Conservation (phyloP, 2,888 invertebrate genomes). For the Cataglyphis livida region DNA sequence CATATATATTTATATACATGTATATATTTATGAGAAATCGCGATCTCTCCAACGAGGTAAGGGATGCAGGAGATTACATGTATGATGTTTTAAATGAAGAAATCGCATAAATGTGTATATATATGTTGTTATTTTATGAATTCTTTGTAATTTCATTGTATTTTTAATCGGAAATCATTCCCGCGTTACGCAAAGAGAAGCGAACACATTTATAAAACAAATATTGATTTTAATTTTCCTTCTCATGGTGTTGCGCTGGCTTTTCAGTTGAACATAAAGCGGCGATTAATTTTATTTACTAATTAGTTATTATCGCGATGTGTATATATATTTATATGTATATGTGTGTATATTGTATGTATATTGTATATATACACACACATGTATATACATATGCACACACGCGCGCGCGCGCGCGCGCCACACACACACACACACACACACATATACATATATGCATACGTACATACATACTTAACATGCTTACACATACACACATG, state of each 20-base stretch:
- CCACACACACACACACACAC: no score
- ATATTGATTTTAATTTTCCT: slow-evolving; percentile 52
- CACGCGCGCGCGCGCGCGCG: no score
- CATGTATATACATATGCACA: no score
- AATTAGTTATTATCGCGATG: slow-evolving; percentile 64
- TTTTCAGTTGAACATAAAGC: slow-evolving; percentile 45
- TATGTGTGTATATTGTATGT: background rate
- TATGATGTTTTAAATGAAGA: slow-evolving; percentile 66
- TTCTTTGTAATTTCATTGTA: slow-evolving; percentile 64
- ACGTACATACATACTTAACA: no score
- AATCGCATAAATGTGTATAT: slow-evolving; percentile 44
- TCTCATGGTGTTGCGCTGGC: slow-evolving; percentile 42
- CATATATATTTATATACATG: background rate
- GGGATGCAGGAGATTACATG: slow-evolving; percentile 21
- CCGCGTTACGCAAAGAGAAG: slow-evolving; percentile 59
- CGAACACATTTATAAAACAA: slow-evolving; percentile 53
- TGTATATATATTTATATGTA: background rate
- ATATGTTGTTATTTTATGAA: slow-evolving; percentile 64
- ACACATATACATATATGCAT: no score
- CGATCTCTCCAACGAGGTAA: slow-evolving; percentile 37
- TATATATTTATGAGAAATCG: slow-evolving; percentile 20
- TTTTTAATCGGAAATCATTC: slow-evolving; percentile 71
- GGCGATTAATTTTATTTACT: slow-evolving; percentile 65
- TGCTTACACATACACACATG: background rate
- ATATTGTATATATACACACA: background rate